Percentiles rank a stretch among this genome's conserved stretches.
Evolutionary conservation across 2,113 vertebrate species (phyloP).

Genomic region (Xiphorhynchus elegans): DNA sequence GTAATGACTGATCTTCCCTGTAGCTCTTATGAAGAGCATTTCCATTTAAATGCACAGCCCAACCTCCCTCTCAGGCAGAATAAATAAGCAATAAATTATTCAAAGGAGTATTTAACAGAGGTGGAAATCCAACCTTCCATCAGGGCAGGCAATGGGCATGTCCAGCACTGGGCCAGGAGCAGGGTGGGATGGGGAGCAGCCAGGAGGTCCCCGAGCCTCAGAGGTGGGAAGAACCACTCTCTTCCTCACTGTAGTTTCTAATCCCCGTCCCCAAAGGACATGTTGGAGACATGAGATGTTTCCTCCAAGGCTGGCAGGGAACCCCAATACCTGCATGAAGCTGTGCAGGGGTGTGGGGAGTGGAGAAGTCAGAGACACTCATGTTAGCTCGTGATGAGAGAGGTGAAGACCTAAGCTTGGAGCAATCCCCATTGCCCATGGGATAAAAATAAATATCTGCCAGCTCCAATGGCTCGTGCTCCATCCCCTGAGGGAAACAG

Average conservation of each 20-base stretch:
- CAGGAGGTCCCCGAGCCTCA: neutral
- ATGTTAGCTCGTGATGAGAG: rapidly evolving
- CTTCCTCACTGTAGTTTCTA: neutral
- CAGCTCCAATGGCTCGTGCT: neutral
- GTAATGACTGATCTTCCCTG: slow-evolving; percentile 15
- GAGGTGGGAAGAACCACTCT: neutral
- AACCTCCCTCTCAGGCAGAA: slow-evolving; percentile 61
- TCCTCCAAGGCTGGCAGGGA: neutral
- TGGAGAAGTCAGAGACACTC: neutral
- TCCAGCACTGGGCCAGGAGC: neutral
- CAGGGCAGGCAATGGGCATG: neutral
- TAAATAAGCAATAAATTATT: slow-evolving; percentile 70
- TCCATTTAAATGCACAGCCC: slow-evolving; percentile 55
- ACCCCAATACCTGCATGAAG: neutral
- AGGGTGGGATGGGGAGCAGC: neutral
- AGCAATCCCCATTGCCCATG: neutral
- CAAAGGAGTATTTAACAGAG: slow-evolving; percentile 48
- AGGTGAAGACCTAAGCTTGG: neutral
- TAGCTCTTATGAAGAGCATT: slow-evolving; percentile 9
- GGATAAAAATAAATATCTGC: neutral
- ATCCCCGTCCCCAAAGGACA: neutral
- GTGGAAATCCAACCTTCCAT: slow-evolving; percentile 55
- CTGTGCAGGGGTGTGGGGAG: neutral
- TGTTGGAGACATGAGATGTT: neutral
- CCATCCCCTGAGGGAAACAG: neutral